Base-by-base conservation (phyloP, 1,140 invertebrate species). In the Euglossa dilemma region DNA sequence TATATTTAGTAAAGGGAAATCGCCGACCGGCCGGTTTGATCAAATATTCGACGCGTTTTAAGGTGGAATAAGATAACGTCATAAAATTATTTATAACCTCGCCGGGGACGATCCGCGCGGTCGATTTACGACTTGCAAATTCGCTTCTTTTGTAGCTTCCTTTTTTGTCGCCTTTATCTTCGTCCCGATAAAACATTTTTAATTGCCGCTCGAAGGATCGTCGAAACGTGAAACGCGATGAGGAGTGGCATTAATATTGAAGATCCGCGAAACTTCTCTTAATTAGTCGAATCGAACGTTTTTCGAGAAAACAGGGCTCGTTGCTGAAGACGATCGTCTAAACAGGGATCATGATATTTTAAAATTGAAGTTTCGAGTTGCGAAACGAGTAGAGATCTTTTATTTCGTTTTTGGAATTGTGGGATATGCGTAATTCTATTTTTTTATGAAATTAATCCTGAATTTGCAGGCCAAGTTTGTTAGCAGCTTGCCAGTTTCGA, bases 101-200 rank as follows among this genome's bases (percentile, higher is more conserved):
- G 11, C 43, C 11, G 52, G 23, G 16, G 25, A 63, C 20, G 57
- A 36, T 63, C 50, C 59, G 14, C 8, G 16, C 9, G 18, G n/a
- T 47, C n/a, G 25, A 75, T 50, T 64, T 76, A 76, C 6, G 52
- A 69, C 52, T 78, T 25, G 64, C n/a, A 78, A 64, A n/a, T 64
- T 9, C 23, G 11, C 59, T 71, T 59, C 43, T 59, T 45, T 47
- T 61, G 43, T 18, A 18, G 20, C n/a, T 54, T 56, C 18, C 20
- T 18, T 64, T 64, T 64, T 50, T 52, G 23, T 23, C 43, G 2
- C 45, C 12, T 28, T 47, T 47, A 43, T 64, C 28, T 64, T 18
- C 47, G 11, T 61, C 20, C 20, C 18, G 45, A 76, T 64, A 64
- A 76, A 64, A 64, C 23, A 52, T 64, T 76, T 64, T 76, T 76